Conservation (phyloP, 37 sponge, comb jelly and placozoan species). For the Spongilla lacustris region DNA sequence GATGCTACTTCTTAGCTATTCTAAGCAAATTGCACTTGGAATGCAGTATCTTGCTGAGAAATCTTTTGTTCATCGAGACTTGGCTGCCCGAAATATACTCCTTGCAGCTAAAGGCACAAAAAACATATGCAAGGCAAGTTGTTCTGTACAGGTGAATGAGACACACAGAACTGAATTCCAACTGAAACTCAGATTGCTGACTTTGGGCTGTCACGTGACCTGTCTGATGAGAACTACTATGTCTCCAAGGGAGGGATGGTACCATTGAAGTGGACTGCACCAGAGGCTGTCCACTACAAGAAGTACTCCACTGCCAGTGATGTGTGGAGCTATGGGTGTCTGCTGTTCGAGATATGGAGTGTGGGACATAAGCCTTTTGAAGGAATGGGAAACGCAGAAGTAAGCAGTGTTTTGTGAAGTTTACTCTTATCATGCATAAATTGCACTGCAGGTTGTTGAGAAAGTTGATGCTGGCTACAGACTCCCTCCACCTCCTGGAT, state of each 20-base stretch:
- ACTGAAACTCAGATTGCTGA: constrained; percentile 14
- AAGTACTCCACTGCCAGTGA: neutral
- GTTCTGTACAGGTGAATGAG: neutral
- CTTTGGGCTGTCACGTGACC: constrained; percentile 16
- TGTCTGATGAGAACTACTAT: neutral
- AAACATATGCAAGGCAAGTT: neutral
- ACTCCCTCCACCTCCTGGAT: neutral
- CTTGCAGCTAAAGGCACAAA: constrained; percentile 3
- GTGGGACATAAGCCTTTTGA: neutral
- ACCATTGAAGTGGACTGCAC: constrained; percentile 29
- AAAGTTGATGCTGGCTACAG: neutral
- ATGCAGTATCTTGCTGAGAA: constrained; percentile 44
- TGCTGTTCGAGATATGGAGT: neutral
- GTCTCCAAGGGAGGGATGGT: neutral
- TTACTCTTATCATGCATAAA: too few species aligned
- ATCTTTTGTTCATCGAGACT: constrained; percentile 51
- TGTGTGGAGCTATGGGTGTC: neutral
- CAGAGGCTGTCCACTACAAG: constrained; percentile 9
- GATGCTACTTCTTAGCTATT: constrained; percentile 1
- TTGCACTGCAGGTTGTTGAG: neutral
- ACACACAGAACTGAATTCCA: too few species aligned
- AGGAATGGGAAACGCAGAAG: neutral
- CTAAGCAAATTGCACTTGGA: constrained; percentile 29
- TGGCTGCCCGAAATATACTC: constrained; percentile 62
- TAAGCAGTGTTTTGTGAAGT: neutral